phyloP scores from a whole-genome alignment of 1,140 invertebrate genomes.

The Augochlora pura region DNA sequence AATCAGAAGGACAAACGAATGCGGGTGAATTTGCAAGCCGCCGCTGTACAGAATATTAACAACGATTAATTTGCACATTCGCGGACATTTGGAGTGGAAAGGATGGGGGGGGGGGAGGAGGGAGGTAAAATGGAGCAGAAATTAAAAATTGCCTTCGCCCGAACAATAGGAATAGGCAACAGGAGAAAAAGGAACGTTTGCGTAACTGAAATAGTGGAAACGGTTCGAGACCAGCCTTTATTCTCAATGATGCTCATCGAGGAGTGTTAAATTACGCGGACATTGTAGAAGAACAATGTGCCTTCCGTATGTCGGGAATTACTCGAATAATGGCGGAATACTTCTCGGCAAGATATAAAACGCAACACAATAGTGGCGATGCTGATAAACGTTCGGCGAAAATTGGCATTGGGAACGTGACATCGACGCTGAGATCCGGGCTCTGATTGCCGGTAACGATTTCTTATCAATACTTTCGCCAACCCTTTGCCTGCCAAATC shows the following conservation, averaged over 20 bases:
- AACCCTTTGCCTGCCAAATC: too few relatives aligned
- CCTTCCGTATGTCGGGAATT: conserved; percentile 51
- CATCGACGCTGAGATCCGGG: neutral
- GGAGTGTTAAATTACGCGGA: conserved; percentile 59
- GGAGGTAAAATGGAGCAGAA: neutral
- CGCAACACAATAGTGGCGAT: conserved; percentile 25
- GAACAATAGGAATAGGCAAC: conserved; percentile 46
- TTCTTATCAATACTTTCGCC: neutral
- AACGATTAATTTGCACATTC: too few relatives aligned
- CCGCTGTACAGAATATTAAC: too few relatives aligned
- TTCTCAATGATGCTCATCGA: conserved; percentile 46
- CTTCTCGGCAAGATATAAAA: conserved; percentile 4
- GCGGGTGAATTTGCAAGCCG: too few relatives aligned
- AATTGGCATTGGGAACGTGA: neutral
- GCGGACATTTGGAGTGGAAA: too few relatives aligned
- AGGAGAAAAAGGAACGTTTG: conserved; percentile 39
- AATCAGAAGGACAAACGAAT: too few relatives aligned
- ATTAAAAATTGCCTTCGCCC: conserved; percentile 27
- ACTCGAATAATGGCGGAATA: conserved; percentile 45
- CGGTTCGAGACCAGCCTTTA: conserved; percentile 50
- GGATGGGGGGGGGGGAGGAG: too few relatives aligned
- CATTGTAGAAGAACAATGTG: conserved; percentile 58
- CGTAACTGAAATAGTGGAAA: conserved; percentile 56
- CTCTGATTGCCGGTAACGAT: neutral
- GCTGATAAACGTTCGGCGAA: conserved; percentile 16